phyloP scores from a whole-genome alignment of 2,888 invertebrate genomes.

The Adelphocoris suturalis region DNA sequence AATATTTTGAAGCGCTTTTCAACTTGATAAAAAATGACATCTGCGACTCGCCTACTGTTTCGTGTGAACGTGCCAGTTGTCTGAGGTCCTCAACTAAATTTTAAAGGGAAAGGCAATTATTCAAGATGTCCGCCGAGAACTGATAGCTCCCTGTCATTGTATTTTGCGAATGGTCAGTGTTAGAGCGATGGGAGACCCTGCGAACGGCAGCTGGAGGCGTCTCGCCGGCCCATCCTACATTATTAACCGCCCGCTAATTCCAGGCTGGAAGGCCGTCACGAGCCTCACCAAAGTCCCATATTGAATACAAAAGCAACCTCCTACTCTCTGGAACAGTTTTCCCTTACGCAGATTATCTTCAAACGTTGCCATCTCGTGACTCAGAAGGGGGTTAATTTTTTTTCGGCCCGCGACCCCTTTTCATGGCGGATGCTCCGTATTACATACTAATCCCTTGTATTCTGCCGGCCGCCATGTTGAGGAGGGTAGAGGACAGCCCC shows the following conservation, averaged over 20 bases:
- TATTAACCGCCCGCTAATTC: slow-evolving; percentile 27
- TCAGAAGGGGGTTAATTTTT: slow-evolving; percentile 23
- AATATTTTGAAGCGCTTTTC: too few species aligned
- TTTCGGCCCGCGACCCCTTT: background rate
- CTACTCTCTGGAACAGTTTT: background rate
- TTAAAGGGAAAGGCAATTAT: background rate
- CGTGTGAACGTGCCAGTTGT: background rate
- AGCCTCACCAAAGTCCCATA: background rate
- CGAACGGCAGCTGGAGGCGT: slow-evolving; percentile 31
- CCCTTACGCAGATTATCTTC: slow-evolving; percentile 45
- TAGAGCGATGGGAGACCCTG: background rate
- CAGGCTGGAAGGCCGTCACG: slow-evolving; percentile 15
- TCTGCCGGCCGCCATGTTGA: slow-evolving; percentile 34
- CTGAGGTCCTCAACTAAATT: background rate
- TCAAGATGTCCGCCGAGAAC: slow-evolving; percentile 34
- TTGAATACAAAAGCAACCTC: slow-evolving; percentile 30
- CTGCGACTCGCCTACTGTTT: too few species aligned
- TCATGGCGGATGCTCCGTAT: slow-evolving; percentile 41
- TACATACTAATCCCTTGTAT: slow-evolving; percentile 51
- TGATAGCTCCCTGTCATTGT: slow-evolving; percentile 16
- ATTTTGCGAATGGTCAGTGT: slow-evolving; percentile 33
- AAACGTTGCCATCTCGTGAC: slow-evolving; percentile 12
- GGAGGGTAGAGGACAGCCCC: background rate
- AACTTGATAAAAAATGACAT: too few species aligned
- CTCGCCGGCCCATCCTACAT: background rate